Conservation (phyloP, 2,888 invertebrate species). For the Latrodectus elegans region DNA sequence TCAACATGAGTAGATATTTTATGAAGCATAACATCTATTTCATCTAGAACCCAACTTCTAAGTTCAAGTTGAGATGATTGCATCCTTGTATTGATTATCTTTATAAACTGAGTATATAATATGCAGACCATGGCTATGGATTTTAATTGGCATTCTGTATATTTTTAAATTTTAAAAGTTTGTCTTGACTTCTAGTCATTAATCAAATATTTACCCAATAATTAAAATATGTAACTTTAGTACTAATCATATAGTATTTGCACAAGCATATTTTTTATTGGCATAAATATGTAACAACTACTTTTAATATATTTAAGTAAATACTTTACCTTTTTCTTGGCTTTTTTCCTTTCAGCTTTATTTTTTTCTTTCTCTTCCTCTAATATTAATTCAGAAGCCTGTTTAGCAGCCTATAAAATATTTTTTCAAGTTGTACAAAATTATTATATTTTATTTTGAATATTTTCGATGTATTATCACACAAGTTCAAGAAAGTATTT, state of each 20-base stretch:
- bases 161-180: neutral
- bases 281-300: neutral
- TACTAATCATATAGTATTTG: neutral
- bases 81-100: too few relatives aligned
- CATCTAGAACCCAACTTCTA: too few relatives aligned
- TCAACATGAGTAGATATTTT: too few relatives aligned
- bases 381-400: constrained; percentile 52
- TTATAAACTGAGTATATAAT: neutral
- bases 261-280: neutral
- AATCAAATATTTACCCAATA: neutral
- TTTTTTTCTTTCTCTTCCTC: constrained; percentile 70
- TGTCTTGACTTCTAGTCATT: neutral
- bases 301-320: neutral
- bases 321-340: constrained; percentile 67
- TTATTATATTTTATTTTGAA: too few relatives aligned
- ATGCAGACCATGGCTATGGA: neutral
- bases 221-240: neutral
- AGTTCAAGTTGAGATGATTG: too few relatives aligned
- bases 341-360: constrained; percentile 69
- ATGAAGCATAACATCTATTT: too few relatives aligned
- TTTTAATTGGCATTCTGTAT: neutral
- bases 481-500: too few relatives aligned
- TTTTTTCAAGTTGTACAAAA: too few relatives aligned
- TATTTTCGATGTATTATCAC: too few relatives aligned
- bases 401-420: constrained; percentile 22